Base-by-base conservation (phyloP, 35 echinoderm and acorn worm species). In the Lytechinus pictus region DNA sequence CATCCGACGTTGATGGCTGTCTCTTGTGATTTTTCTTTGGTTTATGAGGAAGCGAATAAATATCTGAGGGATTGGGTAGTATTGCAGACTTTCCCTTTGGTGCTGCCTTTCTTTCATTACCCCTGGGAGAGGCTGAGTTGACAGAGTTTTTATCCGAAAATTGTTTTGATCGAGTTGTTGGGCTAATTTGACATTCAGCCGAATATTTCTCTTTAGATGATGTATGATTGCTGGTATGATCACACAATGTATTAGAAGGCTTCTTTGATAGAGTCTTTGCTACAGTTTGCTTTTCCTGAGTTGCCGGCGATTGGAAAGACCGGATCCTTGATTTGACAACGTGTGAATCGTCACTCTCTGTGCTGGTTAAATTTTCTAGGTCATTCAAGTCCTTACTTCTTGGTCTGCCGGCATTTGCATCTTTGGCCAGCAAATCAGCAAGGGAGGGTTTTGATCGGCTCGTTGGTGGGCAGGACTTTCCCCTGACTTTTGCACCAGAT, bases 261-360 rank as follows among this genome's bases (percentile, higher is more conserved):
- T 33, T 89, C 12, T 89, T 89, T 89, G 87, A 89, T 89, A 93
- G 6, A 24, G 54, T 29, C 91, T 93, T 93, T 24, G 24, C 28
- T 27, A 93, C 9, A 14, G 91, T 27, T 21, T 27, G 91, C 53
- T 93, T 54, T 54, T 4, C 24, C 8, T 10, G 14, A 21, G 14
- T 21, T 71, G 87, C n/a, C 6, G 91, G 91, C 10, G 91, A 93
- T 57, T 93, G 91, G 33, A 93, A 57, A 28, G 91, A 54, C 27
- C 27, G n/a, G 9, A 93, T 57, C 53, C 24, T 54, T 9, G 52
- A 53, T 57, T 93, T 57, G 24, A 93, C 54, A 24, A 57, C 4
- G 91, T 93, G 55, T 93, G 91, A 93, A 54, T 57, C 91, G 14
- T 93, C 91, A 93, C 91, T 93, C n/a, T 93, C 91, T 6, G 91